Conservation (phyloP, 64 coral and sea anemone species). For the Pocillopora damicornis region DNA sequence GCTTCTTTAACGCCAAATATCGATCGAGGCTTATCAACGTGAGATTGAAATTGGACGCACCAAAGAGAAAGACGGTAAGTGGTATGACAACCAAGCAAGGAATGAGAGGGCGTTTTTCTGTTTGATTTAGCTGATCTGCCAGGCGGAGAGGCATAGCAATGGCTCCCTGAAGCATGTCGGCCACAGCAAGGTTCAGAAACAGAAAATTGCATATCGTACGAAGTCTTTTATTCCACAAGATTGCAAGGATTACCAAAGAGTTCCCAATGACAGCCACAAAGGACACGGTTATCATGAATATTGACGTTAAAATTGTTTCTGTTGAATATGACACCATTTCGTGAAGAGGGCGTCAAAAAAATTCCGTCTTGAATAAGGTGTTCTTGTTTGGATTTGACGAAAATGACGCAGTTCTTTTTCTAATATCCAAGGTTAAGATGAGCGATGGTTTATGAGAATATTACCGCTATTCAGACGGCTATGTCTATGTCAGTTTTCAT, state of each 20-base stretch:
- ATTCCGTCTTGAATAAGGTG: too few species aligned
- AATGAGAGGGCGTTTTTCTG: constrained; percentile 49
- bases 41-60: constrained; percentile 79
- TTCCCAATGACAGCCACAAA: constrained; percentile 56
- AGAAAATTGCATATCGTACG: constrained; percentile 74
- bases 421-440: too few species aligned
- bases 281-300: constrained; percentile 62
- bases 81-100: constrained; percentile 89
- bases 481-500: too few species aligned
- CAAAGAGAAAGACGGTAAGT: constrained; percentile 81
- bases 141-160: constrained; percentile 80
- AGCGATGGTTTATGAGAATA: too few species aligned
- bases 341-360: neutral
- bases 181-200: constrained; percentile 82
- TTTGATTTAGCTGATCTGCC: constrained; percentile 74
- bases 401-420: too few species aligned
- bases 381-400: too few species aligned
- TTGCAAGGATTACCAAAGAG: constrained; percentile 64
- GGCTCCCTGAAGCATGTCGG: constrained; percentile 85
- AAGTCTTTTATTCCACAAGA: constrained; percentile 76
- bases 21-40: constrained; percentile 86
- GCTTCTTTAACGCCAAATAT: constrained; percentile 65
- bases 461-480: too few species aligned
- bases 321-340: constrained; percentile 3
- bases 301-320: constrained; percentile 58